Base-by-base conservation (phyloP, 2,888 invertebrate species). In the Mellilla xanthometata region DNA sequence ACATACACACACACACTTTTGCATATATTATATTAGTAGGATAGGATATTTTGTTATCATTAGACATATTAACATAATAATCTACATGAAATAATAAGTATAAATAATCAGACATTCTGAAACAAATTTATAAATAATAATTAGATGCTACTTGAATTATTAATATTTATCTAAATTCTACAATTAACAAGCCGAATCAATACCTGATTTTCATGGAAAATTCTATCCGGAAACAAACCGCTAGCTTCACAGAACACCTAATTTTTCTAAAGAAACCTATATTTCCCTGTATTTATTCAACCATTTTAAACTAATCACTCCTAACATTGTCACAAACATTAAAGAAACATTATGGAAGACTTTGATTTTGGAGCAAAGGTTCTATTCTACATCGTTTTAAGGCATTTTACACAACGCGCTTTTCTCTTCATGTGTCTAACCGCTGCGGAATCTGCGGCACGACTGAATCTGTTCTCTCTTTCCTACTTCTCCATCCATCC, bases 391-490 rank as follows among this genome's bases (percentile, higher is more conserved):
- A 47, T 47, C 1, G 12, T 39, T 46, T 45, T 10, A 38, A 13
- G 34, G 35, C 30, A 28, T 29, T 29, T 29, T 40, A 10, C 12
- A 11, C n/a, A 2, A 34, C 30, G 36, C 33, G 7, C 2, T 23
- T 19, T 40, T 13, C 24, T 3, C 35, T 47, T 0, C 12, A 45
- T 9, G 26, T 76, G 67, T 63, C 62, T 61, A 61, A 38, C 40
- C 58, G 35, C 28, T 46, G 36, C 41, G 41, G 50, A 48, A 50
- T 58, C 56, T 58, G 52, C 49, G 52, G 43, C 57, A 52, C 54
- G 39, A 81, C 81, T 81, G 69, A 72, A 2, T n/a, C 8, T 1
- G n/a, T 8, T 24, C 8, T n/a, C 24, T 8, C 8, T n/a, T 2
- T 28, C 64, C 63, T 63, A 65, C 68, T 41, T 46, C 39, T 46